phyloP scores from a whole-genome alignment of 92 coral and sea anemone genomes.

The Bergia puertoricense region DNA sequence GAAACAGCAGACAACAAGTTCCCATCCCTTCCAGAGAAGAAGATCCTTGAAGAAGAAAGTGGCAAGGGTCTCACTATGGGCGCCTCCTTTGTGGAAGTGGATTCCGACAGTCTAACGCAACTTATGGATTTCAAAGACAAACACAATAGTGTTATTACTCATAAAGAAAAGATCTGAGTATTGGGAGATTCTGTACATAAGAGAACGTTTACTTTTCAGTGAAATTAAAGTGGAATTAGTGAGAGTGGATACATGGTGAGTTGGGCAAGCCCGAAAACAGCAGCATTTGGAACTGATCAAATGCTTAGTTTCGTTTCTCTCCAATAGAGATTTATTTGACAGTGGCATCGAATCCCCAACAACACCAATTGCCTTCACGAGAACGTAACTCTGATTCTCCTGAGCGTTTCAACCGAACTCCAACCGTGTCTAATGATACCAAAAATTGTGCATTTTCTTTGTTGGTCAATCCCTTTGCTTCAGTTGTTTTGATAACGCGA shows the following conservation, averaged over 20 bases:
- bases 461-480: too few species aligned
- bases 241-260: not conserved
- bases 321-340: too few species aligned
- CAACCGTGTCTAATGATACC: too few species aligned
- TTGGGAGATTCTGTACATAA: not conserved
- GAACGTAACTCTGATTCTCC: too few species aligned
- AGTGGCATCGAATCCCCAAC: too few species aligned
- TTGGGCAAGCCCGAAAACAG: not conserved
- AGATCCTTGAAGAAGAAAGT: slow-evolving; percentile 27
- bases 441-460: too few species aligned
- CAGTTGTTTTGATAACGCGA: too few species aligned
- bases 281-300: not conserved
- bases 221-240: not conserved
- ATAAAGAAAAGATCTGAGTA: slow-evolving; percentile 9
- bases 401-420: too few species aligned
- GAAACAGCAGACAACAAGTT: slow-evolving; percentile 36
- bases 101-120: slow-evolving; percentile 54
- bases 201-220: not conserved
- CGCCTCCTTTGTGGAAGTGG: slow-evolving; percentile 61
- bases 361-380: too few species aligned
- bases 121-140: slow-evolving; percentile 57
- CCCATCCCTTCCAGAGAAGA: slow-evolving; percentile 17
- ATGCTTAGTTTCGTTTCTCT: too few species aligned
- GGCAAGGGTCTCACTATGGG: slow-evolving; percentile 37
- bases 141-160: slow-evolving; percentile 18